These are phyloP conservation scores for Frieseomelitta varia DNA, from an alignment of 1,140 invertebrate genomes.

Conservation along the genomic window DNA sequence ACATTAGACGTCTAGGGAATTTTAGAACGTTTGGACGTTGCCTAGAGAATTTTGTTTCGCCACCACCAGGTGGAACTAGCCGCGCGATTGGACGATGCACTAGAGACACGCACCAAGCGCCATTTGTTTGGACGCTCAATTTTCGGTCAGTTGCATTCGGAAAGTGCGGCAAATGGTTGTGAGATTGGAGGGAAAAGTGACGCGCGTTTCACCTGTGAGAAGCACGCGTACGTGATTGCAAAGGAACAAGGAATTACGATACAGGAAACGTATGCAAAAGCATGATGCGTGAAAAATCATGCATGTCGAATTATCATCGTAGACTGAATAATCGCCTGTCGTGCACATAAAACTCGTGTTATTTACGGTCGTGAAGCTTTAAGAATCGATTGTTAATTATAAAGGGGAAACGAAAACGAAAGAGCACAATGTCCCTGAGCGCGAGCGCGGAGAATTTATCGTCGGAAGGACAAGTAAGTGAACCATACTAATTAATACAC, in stretches of 20 bases:
- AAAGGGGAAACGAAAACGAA: not conserved
- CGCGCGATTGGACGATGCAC: not conserved
- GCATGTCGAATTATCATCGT: not conserved
- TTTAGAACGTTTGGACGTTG: too few relatives aligned
- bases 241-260: not conserved
- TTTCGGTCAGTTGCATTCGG: slow-evolving; percentile 36
- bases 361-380: slow-evolving; percentile 12
- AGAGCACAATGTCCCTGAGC: slow-evolving; percentile 84
- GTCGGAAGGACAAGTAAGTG: slow-evolving; percentile 83
- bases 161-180: slow-evolving; percentile 9
- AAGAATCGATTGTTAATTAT: slow-evolving; percentile 31
- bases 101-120: slow-evolving; percentile 39
- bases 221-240: slow-evolving; percentile 17
- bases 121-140: slow-evolving; percentile 64
- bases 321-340: not conserved
- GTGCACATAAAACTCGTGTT: slow-evolving; percentile 33
- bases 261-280: not conserved
- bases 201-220: not conserved
- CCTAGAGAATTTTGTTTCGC: not conserved
- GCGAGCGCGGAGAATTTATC: slow-evolving; percentile 86
- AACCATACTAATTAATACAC: slow-evolving; percentile 36
- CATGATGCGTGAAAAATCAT: slow-evolving; percentile 41
- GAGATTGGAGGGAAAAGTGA: not conserved
- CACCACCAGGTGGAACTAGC: too few relatives aligned
- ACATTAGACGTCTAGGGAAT: too few relatives aligned